Percentiles rank a stretch among this genome's conserved stretches.
phyloP scores from a whole-genome alignment of 1,140 invertebrate genomes.

The Lepidurus arcticus region DNA sequence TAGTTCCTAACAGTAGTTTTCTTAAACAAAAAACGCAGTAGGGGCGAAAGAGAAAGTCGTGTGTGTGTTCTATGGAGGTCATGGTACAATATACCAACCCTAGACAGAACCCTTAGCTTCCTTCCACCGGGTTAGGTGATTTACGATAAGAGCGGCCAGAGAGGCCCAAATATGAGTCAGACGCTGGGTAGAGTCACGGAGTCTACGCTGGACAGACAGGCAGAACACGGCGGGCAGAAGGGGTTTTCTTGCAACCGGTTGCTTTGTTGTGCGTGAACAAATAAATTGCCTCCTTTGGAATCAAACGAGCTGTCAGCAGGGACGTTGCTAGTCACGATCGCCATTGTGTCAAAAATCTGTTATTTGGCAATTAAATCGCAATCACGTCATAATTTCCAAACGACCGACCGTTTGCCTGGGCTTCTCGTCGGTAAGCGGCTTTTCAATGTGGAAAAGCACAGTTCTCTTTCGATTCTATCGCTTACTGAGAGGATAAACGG shows the following conservation, averaged over 20 bases:
- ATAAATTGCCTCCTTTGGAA: not conserved
- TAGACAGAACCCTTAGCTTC: not conserved
- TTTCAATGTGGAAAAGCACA: too few species aligned
- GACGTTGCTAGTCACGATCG: not conserved
- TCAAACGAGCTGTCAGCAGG: not conserved
- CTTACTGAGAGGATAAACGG: too few species aligned
- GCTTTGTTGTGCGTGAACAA: not conserved
- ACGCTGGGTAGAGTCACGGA: not conserved
- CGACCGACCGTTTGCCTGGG: too few species aligned
- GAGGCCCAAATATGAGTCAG: constrained; percentile 1
- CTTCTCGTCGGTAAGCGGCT: too few species aligned
- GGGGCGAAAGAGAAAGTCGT: constrained; percentile 2
- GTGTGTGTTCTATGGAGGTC: not conserved
- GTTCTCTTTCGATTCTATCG: too few species aligned
- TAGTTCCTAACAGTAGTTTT: not conserved
- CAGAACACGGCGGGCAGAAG: not conserved
- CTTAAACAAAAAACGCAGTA: not conserved
- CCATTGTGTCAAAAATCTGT: not conserved
- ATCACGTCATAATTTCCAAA: not conserved
- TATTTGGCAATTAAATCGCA: constrained; percentile 19
- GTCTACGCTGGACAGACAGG: not conserved
- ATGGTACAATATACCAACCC: not conserved
- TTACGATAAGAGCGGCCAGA: constrained; percentile 2
- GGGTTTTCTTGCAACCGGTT: not conserved
- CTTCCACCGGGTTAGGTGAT: not conserved